phyloP scores from a whole-genome alignment of 2,888 invertebrate species.

The Euclidia mi region DNA sequence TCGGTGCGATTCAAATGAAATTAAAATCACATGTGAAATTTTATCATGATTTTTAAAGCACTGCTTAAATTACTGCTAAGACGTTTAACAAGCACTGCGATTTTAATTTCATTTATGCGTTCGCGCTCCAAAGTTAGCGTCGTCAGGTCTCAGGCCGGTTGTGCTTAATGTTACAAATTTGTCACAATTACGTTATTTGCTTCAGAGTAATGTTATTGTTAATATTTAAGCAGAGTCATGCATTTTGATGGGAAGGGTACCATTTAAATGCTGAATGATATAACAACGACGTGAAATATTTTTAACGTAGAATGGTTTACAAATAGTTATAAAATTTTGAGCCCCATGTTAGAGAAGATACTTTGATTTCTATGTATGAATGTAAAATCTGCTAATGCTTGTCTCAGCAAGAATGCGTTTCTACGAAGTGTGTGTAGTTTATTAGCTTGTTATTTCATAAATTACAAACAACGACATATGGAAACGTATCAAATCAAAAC shows the following conservation, averaged over 20 bases:
- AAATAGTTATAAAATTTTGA: constrained; percentile 35
- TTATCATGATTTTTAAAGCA: background rate
- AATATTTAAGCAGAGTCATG: constrained; percentile 19
- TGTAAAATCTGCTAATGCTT: background rate
- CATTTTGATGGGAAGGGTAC: constrained; percentile 14
- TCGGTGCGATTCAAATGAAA: constrained; percentile 18
- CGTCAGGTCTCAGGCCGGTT: constrained; percentile 44
- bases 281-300: constrained; percentile 35
- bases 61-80: background rate
- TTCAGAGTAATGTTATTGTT: constrained; percentile 28
- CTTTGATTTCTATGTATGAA: background rate
- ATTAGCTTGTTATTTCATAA: constrained; percentile 24
- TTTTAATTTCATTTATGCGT: constrained; percentile 25
- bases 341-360: constrained; percentile 15
- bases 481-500: constrained; percentile 70
- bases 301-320: constrained; percentile 34
- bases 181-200: constrained; percentile 23
- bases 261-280: constrained; percentile 20
- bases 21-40: constrained; percentile 15
- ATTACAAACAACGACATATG: constrained; percentile 68
- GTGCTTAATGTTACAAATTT: constrained; percentile 39
- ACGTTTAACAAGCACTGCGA: constrained; percentile 10
- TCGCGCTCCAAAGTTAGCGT: constrained; percentile 8
- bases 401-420: background rate
- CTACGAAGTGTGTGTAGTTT: constrained; percentile 9